Conservation (phyloP, 2,113 vertebrate genomes). For the Brachypodius melanocephalos region DNA sequence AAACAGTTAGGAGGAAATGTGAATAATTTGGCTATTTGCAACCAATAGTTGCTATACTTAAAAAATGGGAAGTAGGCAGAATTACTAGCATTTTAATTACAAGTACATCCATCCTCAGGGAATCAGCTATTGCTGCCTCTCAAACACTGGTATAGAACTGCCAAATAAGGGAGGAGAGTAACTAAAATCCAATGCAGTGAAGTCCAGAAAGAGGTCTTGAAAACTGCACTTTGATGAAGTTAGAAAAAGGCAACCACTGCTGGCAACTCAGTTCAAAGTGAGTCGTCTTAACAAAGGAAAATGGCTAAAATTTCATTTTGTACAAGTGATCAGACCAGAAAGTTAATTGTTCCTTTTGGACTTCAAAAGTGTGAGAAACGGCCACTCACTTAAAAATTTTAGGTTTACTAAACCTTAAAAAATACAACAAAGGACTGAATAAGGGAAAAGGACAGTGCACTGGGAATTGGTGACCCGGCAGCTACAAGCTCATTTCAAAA, state of each 20-base stretch:
- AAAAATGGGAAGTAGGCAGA: neutral
- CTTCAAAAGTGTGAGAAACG: neutral
- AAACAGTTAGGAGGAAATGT: neutral
- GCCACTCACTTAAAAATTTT: neutral
- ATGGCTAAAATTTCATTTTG: neutral
- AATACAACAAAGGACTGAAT: neutral
- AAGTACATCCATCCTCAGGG: neutral
- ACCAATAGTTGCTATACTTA: neutral
- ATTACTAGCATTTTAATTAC: neutral
- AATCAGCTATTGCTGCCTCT: neutral
- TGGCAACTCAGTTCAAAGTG: neutral
- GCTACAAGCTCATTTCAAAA: neutral
- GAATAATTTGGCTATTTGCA: neutral
- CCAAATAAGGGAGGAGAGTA: neutral
- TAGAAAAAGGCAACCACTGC: neutral
- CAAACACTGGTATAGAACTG: neutral
- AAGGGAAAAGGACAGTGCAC: neutral
- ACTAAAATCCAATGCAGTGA: neutral
- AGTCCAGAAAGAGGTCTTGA: neutral
- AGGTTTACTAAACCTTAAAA: neutral
- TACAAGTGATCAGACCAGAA: neutral
- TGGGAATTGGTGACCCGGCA: neutral
- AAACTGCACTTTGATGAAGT: neutral
- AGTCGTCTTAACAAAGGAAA: neutral
- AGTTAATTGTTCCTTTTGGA: neutral